Conservation (phyloP, 1,140 invertebrate species). For the Drosophila takahashii region DNA sequence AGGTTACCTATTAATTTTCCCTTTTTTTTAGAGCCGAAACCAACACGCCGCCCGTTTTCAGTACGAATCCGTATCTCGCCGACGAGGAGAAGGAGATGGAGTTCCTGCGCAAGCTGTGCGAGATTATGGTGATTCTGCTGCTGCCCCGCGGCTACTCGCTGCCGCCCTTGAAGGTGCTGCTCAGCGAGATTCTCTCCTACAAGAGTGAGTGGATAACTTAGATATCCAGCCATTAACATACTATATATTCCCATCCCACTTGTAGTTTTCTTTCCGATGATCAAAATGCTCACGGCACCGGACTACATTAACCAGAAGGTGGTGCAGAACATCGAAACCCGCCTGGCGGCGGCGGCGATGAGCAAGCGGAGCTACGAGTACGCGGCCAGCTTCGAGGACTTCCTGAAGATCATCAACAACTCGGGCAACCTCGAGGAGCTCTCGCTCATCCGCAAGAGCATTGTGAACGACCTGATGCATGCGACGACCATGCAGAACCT, state of each 20-base stretch:
- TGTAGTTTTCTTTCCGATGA: conserved; percentile 92
- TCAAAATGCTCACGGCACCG: conserved; percentile 94
- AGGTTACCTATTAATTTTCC: neutral
- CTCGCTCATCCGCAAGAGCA: conserved; percentile 92
- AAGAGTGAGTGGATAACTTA: conserved; percentile 87
- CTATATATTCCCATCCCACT: neutral
- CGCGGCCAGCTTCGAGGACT: conserved; percentile 95
- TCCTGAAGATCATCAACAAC: conserved; percentile 93
- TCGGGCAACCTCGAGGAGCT: conserved; percentile 93
- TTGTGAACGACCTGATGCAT: conserved; percentile 96
- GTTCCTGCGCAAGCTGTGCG: conserved; percentile 92
- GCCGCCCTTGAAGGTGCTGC: conserved; percentile 90
- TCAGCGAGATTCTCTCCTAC: conserved; percentile 93
- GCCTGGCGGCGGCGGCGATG: conserved; percentile 91
- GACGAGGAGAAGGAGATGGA: conserved; percentile 91
- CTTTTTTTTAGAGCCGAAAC: conserved; percentile 85
- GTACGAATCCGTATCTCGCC: conserved; percentile 90
- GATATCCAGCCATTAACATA: neutral
- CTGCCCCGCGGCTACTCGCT: conserved; percentile 92
- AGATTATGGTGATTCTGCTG: conserved; percentile 92
- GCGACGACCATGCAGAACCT: conserved; percentile 95
- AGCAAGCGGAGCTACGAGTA: conserved; percentile 93
- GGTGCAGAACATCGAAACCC: conserved; percentile 91
- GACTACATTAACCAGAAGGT: conserved; percentile 96
- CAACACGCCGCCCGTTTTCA: conserved; percentile 89